Evolutionary conservation across 92 coral and sea anemone species (phyloP).

Genomic region (Palythoa caribaeorum): DNA sequence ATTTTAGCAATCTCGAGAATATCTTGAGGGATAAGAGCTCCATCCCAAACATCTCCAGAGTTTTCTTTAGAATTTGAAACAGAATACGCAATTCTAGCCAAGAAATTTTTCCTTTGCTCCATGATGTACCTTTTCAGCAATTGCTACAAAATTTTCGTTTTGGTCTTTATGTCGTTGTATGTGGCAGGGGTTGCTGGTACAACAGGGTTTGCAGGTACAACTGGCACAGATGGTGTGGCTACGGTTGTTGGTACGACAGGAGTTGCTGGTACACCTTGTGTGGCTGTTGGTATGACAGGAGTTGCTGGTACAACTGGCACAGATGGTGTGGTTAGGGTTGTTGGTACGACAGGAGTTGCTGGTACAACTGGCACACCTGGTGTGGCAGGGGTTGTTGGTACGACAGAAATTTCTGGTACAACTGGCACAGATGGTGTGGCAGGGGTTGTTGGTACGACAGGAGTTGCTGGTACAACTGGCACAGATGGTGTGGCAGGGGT

Average conservation of each 20-base stretch:
- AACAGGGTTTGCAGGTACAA: not conserved
- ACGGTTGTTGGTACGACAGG: no score
- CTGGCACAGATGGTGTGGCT: no score
- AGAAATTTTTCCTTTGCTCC: slow-evolving; percentile 57
- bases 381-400: not conserved
- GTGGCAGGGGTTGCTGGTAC: not conserved
- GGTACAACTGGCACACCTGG: not conserved
- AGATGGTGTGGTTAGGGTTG: not conserved
- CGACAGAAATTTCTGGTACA: not conserved
- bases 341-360: not conserved
- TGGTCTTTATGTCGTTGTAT: slow-evolving; percentile 39
- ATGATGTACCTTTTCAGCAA: slow-evolving; percentile 51
- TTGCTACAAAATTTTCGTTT: slow-evolving; percentile 25
- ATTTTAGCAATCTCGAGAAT: slow-evolving; percentile 48
- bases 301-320: no score
- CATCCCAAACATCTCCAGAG: slow-evolving; percentile 3
- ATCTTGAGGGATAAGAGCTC: slow-evolving; percentile 55
- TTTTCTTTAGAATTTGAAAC: slow-evolving; percentile 6
- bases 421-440: not conserved
- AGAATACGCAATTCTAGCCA: slow-evolving; percentile 42
- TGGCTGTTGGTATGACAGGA: not conserved
- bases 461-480: not conserved
- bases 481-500: not conserved
- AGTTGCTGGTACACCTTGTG: not conserved
- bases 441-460: not conserved